Percentiles rank a stretch among this genome's conserved stretches.
Conservation (phyloP, 2,113 vertebrate species). For the Hipposideros armiger region DNA sequence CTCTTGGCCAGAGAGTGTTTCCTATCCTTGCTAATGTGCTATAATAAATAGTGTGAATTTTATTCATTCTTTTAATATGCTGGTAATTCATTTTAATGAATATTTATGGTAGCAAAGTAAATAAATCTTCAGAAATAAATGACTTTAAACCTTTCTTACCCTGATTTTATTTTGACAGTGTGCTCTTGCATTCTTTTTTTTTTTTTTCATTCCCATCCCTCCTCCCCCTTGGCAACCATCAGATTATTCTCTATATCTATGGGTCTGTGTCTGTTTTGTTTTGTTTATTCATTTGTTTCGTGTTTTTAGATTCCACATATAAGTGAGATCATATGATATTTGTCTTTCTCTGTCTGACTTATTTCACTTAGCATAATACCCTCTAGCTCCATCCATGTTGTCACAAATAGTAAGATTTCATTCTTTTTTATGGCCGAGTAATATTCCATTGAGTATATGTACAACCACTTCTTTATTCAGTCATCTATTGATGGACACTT, state of each 20-base stretch:
- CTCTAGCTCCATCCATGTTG: not conserved
- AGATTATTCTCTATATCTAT: not conserved
- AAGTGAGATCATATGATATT: too few relatives aligned
- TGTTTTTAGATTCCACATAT: too few relatives aligned
- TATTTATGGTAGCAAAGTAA: slow-evolving; percentile 35
- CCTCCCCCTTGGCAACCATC: not conserved
- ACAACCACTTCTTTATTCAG: not conserved
- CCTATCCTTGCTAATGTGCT: not conserved
- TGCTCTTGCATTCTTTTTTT: not conserved
- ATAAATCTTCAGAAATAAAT: slow-evolving; percentile 12
- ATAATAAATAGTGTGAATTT: slow-evolving; percentile 1
- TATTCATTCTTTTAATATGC: slow-evolving; percentile 56
- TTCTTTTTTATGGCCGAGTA: not conserved
- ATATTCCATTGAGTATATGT: not conserved
- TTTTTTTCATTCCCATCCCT: not conserved
- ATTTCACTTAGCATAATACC: too few relatives aligned
- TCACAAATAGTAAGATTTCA: not conserved
- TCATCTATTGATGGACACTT: not conserved
- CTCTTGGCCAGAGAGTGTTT: not conserved
- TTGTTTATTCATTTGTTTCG: too few relatives aligned
- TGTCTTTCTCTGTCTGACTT: too few relatives aligned
- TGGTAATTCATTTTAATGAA: slow-evolving; percentile 38
- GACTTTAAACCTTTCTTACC: not conserved
- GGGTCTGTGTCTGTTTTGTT: not conserved
- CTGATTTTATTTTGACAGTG: not conserved